A percentile compares a stretch with the other conserved stretches of the same genome.
Conservation (phyloP, 1,140 invertebrate species). For the Temnothorax curvispinosus region DNA sequence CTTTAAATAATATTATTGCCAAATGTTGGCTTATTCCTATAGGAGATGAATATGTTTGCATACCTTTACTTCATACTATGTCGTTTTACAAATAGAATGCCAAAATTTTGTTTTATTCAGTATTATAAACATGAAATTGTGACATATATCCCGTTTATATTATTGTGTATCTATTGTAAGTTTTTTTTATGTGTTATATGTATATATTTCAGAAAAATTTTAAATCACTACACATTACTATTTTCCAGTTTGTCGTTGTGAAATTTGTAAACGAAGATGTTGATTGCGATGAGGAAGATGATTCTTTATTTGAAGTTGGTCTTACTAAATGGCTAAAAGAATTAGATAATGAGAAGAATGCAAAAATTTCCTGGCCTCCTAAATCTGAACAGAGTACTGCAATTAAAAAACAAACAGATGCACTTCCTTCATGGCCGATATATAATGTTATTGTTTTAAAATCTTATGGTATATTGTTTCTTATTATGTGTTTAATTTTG, state of each 20-base stretch:
- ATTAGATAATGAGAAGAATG: background rate
- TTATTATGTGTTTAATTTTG: background rate
- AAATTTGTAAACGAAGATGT: conserved; percentile 20
- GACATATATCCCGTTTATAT: background rate
- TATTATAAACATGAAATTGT: background rate
- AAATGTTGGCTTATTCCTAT: conserved; percentile 9
- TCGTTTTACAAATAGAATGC: conserved; percentile 2
- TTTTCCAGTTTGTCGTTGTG: conserved; percentile 17
- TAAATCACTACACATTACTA: background rate
- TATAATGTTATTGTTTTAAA: conserved; percentile 32
- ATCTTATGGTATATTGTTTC: conserved; percentile 13
- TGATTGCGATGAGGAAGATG: background rate
- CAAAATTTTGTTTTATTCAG: background rate
- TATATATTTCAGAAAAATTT: background rate
- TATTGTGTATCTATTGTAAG: background rate
- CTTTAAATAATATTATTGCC: conserved; percentile 1
- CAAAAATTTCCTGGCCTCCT: conserved; percentile 25
- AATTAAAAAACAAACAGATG: conserved; percentile 5
- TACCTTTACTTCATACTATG: background rate
- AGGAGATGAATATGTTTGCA: background rate
- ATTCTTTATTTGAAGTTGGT: conserved; percentile 21
- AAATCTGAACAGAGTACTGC: background rate
- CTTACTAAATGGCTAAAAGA: conserved; percentile 18
- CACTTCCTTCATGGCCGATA: conserved; percentile 1
- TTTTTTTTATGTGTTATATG: background rate